These are phyloP conservation scores for Ia io DNA, from an alignment of 2,113 vertebrate species.

Conservation along the genomic window DNA sequence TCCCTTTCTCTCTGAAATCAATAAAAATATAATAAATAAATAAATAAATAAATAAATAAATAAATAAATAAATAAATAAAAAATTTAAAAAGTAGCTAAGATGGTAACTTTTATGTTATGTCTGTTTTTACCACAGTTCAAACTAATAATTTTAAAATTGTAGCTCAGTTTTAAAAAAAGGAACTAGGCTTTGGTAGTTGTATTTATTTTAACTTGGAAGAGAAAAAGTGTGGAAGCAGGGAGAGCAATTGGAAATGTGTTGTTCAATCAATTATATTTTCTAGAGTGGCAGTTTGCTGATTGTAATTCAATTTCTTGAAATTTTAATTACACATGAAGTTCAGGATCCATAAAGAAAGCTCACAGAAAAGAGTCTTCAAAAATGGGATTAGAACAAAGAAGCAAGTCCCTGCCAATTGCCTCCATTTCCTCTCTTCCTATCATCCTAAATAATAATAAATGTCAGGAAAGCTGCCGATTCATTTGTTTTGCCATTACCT, in stretches of 20 bases:
- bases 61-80: no score
- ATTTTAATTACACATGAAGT: not conserved
- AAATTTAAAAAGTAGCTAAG: not conserved
- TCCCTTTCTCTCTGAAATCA: no score
- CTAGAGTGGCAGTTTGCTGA: not conserved
- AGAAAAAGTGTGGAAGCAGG: not conserved
- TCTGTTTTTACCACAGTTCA: not conserved
- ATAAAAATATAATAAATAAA: no score
- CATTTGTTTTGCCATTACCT: not conserved
- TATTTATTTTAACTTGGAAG: not conserved
- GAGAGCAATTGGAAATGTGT: not conserved
- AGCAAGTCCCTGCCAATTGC: not conserved
- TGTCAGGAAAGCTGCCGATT: not conserved
- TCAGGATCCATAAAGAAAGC: conserved; percentile 12
- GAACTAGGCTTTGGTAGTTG: not conserved
- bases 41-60: no score
- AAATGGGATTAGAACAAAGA: conserved; percentile 20
- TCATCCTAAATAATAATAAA: not conserved
- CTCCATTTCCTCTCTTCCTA: not conserved
- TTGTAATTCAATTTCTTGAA: not conserved
- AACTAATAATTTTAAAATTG: not conserved
- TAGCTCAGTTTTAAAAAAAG: not conserved
- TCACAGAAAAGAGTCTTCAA: not conserved
- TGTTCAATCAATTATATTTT: not conserved
- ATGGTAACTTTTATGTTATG: not conserved